Conservation (phyloP, 2,888 invertebrate species). For the Anthrax anthrax region DNA sequence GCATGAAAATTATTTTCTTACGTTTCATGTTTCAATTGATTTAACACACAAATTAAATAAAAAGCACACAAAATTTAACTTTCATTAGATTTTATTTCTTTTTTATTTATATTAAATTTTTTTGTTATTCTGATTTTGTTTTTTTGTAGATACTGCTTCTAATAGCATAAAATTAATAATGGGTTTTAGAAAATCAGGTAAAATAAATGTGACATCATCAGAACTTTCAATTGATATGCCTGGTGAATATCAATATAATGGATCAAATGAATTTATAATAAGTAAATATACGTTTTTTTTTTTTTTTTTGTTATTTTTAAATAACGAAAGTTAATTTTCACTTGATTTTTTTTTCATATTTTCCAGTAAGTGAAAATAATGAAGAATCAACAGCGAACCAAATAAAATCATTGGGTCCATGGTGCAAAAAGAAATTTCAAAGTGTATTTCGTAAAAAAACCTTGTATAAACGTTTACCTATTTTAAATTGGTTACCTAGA, state of each 20-base stretch:
- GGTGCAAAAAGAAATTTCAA: slow-evolving; percentile 31
- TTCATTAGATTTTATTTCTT: too few relatives aligned
- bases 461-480: slow-evolving; percentile 58
- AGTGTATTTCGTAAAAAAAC: slow-evolving; percentile 52
- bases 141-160: too few relatives aligned
- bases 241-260: slow-evolving; percentile 26
- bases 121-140: too few relatives aligned
- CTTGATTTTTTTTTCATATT: slow-evolving; percentile 1
- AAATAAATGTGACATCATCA: slow-evolving; percentile 12
- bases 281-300: too few relatives aligned
- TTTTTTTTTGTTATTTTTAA: too few relatives aligned
- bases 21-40: too few relatives aligned
- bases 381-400: slow-evolving; percentile 20
- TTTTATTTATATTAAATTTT: too few relatives aligned
- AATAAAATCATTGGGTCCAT: slow-evolving; percentile 19
- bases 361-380: slow-evolving; percentile 37
- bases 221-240: slow-evolving; percentile 30
- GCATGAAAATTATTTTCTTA: too few relatives aligned
- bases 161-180: too few relatives aligned
- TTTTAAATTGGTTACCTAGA: slow-evolving; percentile 62
- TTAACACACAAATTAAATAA: too few relatives aligned
- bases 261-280: slow-evolving; percentile 22
- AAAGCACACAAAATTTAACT: too few relatives aligned
- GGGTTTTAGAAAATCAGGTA: neutral
- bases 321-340: too few relatives aligned